Percentiles rank a stretch among this genome's conserved stretches.
phyloP scores from a whole-genome alignment of 2,797 vertebrate genomes.

The Emydoidea blandingii region DNA sequence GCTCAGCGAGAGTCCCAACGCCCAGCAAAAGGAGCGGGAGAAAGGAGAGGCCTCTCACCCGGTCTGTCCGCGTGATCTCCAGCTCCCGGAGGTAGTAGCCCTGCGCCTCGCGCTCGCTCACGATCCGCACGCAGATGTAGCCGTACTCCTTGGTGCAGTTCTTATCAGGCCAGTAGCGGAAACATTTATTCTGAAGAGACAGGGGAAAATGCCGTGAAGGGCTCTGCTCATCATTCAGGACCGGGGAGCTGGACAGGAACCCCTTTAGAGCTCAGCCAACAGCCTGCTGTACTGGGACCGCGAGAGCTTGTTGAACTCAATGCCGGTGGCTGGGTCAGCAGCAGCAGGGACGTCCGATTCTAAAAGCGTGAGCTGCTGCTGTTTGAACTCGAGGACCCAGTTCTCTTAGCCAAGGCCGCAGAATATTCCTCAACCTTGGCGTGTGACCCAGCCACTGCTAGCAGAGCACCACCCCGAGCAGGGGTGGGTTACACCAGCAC shows the following conservation, averaged over 20 bases:
- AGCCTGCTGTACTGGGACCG: not conserved
- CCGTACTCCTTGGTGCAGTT: conserved; percentile 84
- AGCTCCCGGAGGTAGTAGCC: conserved; percentile 89
- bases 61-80: conserved; percentile 83
- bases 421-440: not conserved
- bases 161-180: conserved; percentile 89
- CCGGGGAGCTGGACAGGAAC: too few species aligned
- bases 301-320: not conserved
- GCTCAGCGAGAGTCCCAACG: rapidly evolving
- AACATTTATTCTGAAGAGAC: conserved; percentile 89
- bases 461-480: too few species aligned
- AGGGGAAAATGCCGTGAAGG: rapidly evolving
- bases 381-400: not conserved
- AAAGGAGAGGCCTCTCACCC: conserved; percentile 76
- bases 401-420: not conserved
- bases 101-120: conserved; percentile 85
- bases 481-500: not conserved
- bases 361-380: not conserved
- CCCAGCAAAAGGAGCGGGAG: rapidly evolving
- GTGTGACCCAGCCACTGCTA: not conserved
- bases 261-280: not conserved
- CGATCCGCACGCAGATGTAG: conserved; percentile 80
- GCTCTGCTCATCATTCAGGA: not conserved
- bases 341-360: not conserved
- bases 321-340: not conserved